Base-by-base conservation (phyloP, 2,113 vertebrate species). In the Heteronetta atricapilla region DNA sequence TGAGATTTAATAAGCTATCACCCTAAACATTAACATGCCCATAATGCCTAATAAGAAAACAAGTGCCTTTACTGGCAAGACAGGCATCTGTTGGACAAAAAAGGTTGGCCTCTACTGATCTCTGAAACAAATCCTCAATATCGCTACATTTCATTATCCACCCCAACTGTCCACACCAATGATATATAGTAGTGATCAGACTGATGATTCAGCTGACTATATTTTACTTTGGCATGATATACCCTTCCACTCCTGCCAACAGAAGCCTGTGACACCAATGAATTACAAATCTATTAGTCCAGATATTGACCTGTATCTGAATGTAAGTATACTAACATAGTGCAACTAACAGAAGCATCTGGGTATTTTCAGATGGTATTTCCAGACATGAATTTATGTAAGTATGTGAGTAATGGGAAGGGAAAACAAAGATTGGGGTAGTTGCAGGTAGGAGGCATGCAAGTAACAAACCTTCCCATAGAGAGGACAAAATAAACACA, bases 201-300 rank as follows among this genome's bases (percentile, higher is more conserved):
- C 20, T 36, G 29, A 84, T 0, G 0, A 67, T 6, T 67, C 7
- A 44, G 34, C 28, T 36, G n/a, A 31, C 33, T 58, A 3, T 1
- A 77, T 74, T 68, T 74, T 52, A 13, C 50, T 72, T 53, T 38
- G 50, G 48, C 34, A 31, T 22, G 53, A 53, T 22, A 72, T 21
- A 53, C 34, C 34, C 38, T 72, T 38, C 29, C 36, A 46, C 23
- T 75, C 4, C 6, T 46, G 26, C 13, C 2, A 10, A 58, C 33
- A 75, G 63, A 59, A 22, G n/a, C 66, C 29, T 67, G 53, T 34
- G 21, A 29, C 13, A 76, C 8, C 14, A 23, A 8, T 16, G 31
- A 53, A 46, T 52, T 81, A 34, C 29, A 89, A 46, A 80, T 59
- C 23, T 89, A 40, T 25, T 53, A 46, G 69, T 46, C 46, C 64